Conservation (phyloP, 2,888 invertebrate species). For the Rambutsinella grinnellia region DNA sequence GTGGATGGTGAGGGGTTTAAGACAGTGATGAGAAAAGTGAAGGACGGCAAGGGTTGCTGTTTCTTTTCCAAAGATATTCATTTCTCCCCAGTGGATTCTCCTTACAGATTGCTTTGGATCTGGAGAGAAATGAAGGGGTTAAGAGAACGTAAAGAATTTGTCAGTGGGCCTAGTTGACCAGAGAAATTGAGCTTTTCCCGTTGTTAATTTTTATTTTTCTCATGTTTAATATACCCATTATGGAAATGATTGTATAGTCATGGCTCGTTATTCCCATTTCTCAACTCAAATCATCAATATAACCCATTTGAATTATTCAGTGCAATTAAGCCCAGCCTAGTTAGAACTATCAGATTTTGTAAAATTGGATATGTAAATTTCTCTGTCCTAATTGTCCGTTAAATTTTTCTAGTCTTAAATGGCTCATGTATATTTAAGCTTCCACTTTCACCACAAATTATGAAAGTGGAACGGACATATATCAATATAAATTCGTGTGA, state of each 20-base stretch:
- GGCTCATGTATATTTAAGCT: too few species aligned
- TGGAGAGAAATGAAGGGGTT: neutral
- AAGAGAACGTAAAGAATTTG: neutral
- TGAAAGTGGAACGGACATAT: too few species aligned
- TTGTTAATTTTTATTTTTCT: neutral
- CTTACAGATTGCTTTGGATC: neutral
- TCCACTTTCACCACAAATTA: too few species aligned
- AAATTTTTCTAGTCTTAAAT: too few species aligned
- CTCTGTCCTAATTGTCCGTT: too few species aligned
- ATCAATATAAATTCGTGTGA: too few species aligned
- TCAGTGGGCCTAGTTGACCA: neutral
- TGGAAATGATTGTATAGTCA: neutral
- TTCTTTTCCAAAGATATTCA: slow-evolving; percentile 9
- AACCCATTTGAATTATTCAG: too few species aligned
- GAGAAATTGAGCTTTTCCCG: neutral
- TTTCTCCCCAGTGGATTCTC: slow-evolving; percentile 17
- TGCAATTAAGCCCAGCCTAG: too few species aligned
- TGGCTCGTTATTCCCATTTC: neutral
- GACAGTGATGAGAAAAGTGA: slow-evolving; percentile 4
- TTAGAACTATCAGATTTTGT: too few species aligned
- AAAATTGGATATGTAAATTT: too few species aligned
- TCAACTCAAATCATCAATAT: too few species aligned
- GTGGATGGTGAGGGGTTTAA: neutral
- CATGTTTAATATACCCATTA: neutral
- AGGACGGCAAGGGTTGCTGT: neutral